These are phyloP conservation scores for Hypanus sabinus DNA, from an alignment of 2,113 vertebrate genomes.

Conservation along the genomic window DNA sequence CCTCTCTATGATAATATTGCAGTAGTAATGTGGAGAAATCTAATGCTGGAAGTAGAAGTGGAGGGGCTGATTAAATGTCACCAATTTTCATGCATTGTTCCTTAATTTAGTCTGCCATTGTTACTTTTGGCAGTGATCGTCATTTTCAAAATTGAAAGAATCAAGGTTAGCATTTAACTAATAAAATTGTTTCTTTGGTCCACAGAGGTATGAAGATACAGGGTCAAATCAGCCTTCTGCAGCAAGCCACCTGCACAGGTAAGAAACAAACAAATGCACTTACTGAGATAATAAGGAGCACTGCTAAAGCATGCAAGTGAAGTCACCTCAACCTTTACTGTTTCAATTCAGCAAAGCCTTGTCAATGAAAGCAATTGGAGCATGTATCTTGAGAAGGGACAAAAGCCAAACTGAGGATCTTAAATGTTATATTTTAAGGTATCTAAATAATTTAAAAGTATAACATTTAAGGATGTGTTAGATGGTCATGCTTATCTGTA, in stretches of 20 bases:
- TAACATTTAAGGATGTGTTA: too few relatives aligned
- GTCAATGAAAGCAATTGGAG: neutral
- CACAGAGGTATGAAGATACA: constrained; percentile 77
- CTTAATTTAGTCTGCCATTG: neutral
- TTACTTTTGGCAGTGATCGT: neutral
- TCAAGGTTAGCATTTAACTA: neutral
- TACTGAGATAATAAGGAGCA: neutral
- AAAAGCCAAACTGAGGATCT: neutral
- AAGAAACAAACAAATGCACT: constrained; percentile 41
- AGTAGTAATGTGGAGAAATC: neutral
- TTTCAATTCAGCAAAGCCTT: neutral
- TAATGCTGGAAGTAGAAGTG: neutral
- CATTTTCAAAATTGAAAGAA: neutral
- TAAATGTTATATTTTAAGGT: too few relatives aligned
- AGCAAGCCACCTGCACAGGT: constrained; percentile 74
- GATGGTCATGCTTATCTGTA: neutral
- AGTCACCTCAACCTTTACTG: neutral
- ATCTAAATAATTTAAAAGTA: too few relatives aligned
- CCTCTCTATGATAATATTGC: neutral
- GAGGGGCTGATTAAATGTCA: neutral
- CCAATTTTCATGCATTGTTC: neutral
- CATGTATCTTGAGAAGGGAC: neutral
- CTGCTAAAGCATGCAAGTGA: neutral
- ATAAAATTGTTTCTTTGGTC: constrained; percentile 35
- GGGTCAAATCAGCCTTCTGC: constrained; percentile 67